A percentile compares a stretch with the other conserved stretches of the same genome.
phyloP scores from a whole-genome alignment of 1,140 invertebrate species.

The Scylla paramamosain region DNA sequence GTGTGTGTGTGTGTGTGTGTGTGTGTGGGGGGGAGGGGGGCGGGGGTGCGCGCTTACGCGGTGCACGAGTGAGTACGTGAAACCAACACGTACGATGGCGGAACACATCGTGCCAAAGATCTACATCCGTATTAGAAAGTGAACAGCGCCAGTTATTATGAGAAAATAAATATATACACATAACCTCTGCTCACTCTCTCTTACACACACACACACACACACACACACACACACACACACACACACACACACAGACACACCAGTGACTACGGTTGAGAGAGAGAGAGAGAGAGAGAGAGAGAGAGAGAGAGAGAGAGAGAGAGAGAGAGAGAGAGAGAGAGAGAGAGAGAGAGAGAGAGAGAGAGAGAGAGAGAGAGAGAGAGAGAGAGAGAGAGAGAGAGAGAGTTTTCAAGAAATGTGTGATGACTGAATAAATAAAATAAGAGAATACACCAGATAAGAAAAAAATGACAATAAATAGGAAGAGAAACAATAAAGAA shows the following conservation, averaged over 20 bases:
- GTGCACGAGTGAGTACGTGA: background rate
- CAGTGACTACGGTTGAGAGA: no score
- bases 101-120: background rate
- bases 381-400: background rate
- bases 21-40: background rate
- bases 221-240: no score
- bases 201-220: no score
- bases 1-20: background rate
- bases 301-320: constrained; percentile 34
- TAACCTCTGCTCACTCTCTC: no score
- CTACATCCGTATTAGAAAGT: background rate
- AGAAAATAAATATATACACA: background rate
- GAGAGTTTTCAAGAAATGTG: no score
- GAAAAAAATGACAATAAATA: no score
- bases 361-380: constrained; percentile 3
- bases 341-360: constrained; percentile 3
- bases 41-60: no score
- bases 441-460: no score
- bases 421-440: no score
- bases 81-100: background rate
- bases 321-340: constrained; percentile 3
- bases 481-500: no score
- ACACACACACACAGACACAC: no score
- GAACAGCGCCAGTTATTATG: background rate
- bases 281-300: background rate